phyloP scores from a whole-genome alignment of 2,797 vertebrate genomes.

The Merluccius polli region DNA sequence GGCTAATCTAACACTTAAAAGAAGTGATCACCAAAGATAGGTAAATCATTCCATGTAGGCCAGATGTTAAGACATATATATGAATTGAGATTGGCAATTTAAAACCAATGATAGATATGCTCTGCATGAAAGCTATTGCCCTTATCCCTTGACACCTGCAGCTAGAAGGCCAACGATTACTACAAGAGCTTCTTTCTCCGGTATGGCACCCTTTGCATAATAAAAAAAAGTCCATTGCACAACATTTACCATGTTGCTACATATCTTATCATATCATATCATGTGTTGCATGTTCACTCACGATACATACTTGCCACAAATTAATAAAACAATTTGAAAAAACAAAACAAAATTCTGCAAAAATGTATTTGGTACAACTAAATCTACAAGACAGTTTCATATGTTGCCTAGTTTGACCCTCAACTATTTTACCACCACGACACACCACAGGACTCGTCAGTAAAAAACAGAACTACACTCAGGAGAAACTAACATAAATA shows the following conservation, averaged over 20 bases:
- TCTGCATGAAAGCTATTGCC: constrained; percentile 44
- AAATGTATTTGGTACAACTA: constrained; percentile 20
- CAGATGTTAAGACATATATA: constrained; percentile 31
- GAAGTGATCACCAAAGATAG: constrained; percentile 14
- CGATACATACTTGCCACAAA: constrained; percentile 31
- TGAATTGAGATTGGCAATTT: constrained; percentile 25
- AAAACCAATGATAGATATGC: constrained; percentile 24
- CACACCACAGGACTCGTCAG: constrained; percentile 36
- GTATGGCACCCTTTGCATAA: constrained; percentile 58
- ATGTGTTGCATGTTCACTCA: constrained; percentile 30
- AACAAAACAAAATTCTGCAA: constrained; percentile 11
- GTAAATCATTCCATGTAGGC: constrained; percentile 28
- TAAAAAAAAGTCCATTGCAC: constrained; percentile 57
- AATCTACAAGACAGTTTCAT: constrained; percentile 37
- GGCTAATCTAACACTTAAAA: constrained; percentile 19
- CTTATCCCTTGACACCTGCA: constrained; percentile 46
- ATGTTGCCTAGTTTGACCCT: constrained; percentile 29
- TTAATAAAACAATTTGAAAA: constrained; percentile 23
- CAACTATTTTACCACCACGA: constrained; percentile 22
- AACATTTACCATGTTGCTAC: constrained; percentile 55
- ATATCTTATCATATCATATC: too few relatives aligned
- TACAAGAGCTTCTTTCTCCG: constrained; percentile 41
- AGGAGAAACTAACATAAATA: constrained; percentile 39
- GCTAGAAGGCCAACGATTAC: constrained; percentile 37
- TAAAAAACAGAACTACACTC: constrained; percentile 44